A percentile compares a stretch with the other conserved stretches of the same genome.
These are phyloP conservation scores for Galeopsomyia nigrocyanea DNA, from an alignment of 2,888 invertebrate species.

Conservation along the genomic window DNA sequence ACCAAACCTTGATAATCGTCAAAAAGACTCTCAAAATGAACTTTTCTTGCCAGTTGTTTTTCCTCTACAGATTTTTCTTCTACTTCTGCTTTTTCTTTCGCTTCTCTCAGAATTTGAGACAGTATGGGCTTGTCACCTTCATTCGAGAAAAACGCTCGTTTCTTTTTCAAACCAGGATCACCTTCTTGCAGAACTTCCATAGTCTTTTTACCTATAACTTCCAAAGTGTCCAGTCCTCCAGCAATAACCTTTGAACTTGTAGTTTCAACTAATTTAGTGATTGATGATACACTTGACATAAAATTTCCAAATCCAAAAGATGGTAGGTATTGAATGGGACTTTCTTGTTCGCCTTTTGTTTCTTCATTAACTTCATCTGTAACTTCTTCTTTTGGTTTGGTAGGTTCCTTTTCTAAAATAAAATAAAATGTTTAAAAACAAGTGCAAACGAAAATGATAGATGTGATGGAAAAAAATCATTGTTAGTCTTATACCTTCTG, in stretches of 20 bases:
- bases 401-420: constrained; percentile 40
- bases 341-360: constrained; percentile 44
- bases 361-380: constrained; percentile 10
- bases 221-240: constrained; percentile 85
- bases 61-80: constrained; percentile 71
- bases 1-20: constrained; percentile 91
- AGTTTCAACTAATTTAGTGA: constrained; percentile 78
- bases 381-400: background rate
- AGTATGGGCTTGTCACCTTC: constrained; percentile 75
- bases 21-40: constrained; percentile 84
- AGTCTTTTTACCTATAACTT: constrained; percentile 94
- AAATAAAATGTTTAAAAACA: background rate
- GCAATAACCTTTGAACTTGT: constrained; percentile 82
- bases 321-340: constrained; percentile 49
- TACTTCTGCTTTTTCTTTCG: constrained; percentile 78
- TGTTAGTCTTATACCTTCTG: constrained; percentile 20
- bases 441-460: background rate
- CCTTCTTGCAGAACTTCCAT: constrained; percentile 94
- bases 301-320: constrained; percentile 76
- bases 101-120: constrained; percentile 79
- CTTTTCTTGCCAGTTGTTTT: constrained; percentile 69
- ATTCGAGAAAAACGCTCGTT: constrained; percentile 77
- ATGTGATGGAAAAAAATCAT: background rate
- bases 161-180: constrained; percentile 88
- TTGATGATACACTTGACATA: constrained; percentile 75